Percentiles rank a stretch among this genome's conserved stretches.
Evolutionary conservation across 2,888 invertebrate species (phyloP).

Genomic region (Therioaphis trifolii): DNA sequence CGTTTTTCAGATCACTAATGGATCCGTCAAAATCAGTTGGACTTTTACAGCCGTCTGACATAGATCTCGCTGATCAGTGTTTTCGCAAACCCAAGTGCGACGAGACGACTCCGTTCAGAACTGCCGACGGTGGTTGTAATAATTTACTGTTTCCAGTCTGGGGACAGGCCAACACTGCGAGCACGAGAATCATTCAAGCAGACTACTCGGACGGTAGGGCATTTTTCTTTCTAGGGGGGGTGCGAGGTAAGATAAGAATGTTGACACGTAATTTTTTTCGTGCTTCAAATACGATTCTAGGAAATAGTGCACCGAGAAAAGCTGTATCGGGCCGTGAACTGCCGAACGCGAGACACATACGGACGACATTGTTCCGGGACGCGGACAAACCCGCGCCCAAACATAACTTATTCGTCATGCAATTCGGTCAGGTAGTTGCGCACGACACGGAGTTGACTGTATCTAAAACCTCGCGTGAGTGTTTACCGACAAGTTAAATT

Average conservation of each 20-base stretch:
- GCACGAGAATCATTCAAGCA: conserved; percentile 42
- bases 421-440: conserved; percentile 82
- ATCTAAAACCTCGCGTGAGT: background rate
- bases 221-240: too few relatives aligned
- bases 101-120: conserved; percentile 72
- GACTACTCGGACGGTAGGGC: conserved; percentile 52
- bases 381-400: conserved; percentile 76
- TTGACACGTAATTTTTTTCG: too few relatives aligned
- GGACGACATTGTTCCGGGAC: conserved; percentile 78
- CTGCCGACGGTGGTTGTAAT: conserved; percentile 94
- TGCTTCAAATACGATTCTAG: conserved; percentile 20
- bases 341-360: conserved; percentile 78
- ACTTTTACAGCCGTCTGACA: background rate
- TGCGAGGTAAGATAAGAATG: too few relatives aligned
- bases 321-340: conserved; percentile 76
- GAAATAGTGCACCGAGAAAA: conserved; percentile 70
- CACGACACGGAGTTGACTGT: conserved; percentile 74
- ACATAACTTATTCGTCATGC: conserved; percentile 80
- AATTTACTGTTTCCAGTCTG: conserved; percentile 84
- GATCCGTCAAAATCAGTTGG: conserved; percentile 1
- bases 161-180: conserved; percentile 80
- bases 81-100: conserved; percentile 72
- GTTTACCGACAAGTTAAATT: too few relatives aligned
- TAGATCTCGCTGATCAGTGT: conserved; percentile 27
- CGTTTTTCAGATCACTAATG: conserved; percentile 40